Evolutionary conservation across 2,888 invertebrate species (phyloP).

Genomic region (Lymantria monacha): DNA sequence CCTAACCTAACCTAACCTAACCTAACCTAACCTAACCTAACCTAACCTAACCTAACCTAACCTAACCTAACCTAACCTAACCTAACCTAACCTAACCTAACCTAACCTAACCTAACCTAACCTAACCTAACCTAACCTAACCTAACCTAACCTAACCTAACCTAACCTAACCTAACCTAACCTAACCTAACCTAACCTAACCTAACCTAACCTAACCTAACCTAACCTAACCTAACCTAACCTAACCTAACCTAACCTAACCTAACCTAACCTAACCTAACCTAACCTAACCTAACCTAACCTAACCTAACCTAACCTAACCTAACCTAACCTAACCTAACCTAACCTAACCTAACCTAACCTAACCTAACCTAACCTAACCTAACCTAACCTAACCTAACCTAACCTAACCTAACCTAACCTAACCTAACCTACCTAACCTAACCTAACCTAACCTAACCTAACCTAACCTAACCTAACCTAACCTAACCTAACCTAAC

Average conservation of each 20-base stretch:
- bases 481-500: conserved; percentile 19
- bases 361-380: conserved; percentile 5
- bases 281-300: conserved; percentile 5
- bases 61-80: conserved; percentile 17
- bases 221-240: conserved; percentile 22
- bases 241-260: conserved; percentile 20
- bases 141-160: conserved; percentile 25
- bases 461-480: conserved; percentile 5
- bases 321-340: conserved; percentile 1
- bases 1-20: neutral
- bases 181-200: conserved; percentile 20
- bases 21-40: conserved; percentile 26
- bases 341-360: conserved; percentile 7
- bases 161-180: conserved; percentile 28
- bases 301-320: conserved; percentile 4
- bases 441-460: neutral
- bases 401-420: conserved; percentile 2
- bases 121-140: conserved; percentile 21
- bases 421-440: conserved; percentile 13
- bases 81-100: conserved; percentile 19
- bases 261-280: conserved; percentile 43
- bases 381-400: conserved; percentile 1
- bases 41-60: conserved; percentile 22
- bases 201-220: conserved; percentile 20
- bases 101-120: conserved; percentile 21